These are phyloP conservation scores for Sesamia nonagrioides DNA, from an alignment of 1,140 invertebrate genomes.

Conservation along the genomic window DNA sequence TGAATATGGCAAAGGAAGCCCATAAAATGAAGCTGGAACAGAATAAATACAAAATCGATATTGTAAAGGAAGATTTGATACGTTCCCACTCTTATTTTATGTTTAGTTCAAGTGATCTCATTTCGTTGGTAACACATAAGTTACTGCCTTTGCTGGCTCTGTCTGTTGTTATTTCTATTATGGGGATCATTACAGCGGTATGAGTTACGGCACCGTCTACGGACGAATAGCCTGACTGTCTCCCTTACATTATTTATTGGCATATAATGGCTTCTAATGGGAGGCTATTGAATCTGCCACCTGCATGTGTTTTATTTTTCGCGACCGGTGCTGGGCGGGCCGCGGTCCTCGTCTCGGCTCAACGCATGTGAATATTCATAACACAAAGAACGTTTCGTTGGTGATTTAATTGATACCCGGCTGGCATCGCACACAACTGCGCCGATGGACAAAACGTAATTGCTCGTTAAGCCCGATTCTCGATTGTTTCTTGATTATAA, in stretches of 20 bases:
- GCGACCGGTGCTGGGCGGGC: constrained; percentile 49
- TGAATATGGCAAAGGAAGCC: background rate
- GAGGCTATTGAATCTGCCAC: constrained; percentile 81
- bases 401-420: constrained; percentile 81
- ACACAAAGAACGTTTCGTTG: constrained; percentile 58
- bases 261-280: constrained; percentile 84
- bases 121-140: constrained; percentile 38
- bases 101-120: constrained; percentile 15
- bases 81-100: background rate
- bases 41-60: background rate
- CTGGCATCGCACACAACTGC: constrained; percentile 62
- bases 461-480: constrained; percentile 82
- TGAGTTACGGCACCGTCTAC: constrained; percentile 76
- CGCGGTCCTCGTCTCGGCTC: constrained; percentile 45
- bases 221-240: constrained; percentile 75
- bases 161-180: constrained; percentile 66
- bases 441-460: constrained; percentile 79
- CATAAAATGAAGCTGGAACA: background rate
- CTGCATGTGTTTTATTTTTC: constrained; percentile 77
- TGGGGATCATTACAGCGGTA: constrained; percentile 69
- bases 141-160: constrained; percentile 46
- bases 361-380: constrained; percentile 81
- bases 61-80: background rate
- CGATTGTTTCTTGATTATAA: constrained; percentile 83
- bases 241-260: constrained; percentile 80